Percentiles rank a stretch among this genome's conserved stretches.
phyloP scores from a whole-genome alignment of 2,888 invertebrate genomes.

The Torymus texanus region DNA sequence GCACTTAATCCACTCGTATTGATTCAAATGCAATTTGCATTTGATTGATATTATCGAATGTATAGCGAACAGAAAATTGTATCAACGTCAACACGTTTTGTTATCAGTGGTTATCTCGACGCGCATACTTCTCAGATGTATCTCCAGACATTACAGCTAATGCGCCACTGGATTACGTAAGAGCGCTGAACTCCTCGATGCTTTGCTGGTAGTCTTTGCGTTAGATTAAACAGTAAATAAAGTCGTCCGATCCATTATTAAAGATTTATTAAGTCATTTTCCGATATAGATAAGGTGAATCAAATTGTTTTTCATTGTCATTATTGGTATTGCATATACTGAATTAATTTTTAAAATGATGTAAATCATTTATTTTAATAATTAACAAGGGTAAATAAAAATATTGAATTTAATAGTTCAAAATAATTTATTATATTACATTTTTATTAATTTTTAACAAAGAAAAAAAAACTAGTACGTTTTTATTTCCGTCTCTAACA shows the following conservation, averaged over 20 bases:
- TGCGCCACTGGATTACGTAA: slow-evolving; percentile 44
- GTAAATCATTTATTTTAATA: too few species aligned
- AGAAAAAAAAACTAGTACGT: too few species aligned
- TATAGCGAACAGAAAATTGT: too few species aligned
- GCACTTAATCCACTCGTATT: neutral
- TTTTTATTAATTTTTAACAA: too few species aligned
- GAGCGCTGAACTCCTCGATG: slow-evolving; percentile 18
- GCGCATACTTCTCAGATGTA: slow-evolving; percentile 35
- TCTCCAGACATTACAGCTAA: slow-evolving; percentile 37
- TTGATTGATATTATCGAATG: slow-evolving; percentile 16
- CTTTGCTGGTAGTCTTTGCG: neutral
- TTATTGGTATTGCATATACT: too few species aligned
- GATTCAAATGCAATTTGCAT: slow-evolving; percentile 12
- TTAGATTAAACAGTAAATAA: slow-evolving; percentile 24
- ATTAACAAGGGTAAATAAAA: too few species aligned
- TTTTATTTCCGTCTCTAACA: too few species aligned
- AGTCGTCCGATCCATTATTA: neutral
- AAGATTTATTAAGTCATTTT: neutral
- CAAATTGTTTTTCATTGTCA: too few species aligned
- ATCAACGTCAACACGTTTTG: slow-evolving; percentile 9
- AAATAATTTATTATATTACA: too few species aligned
- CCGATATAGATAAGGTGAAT: too few species aligned
- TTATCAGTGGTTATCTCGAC: slow-evolving; percentile 40
- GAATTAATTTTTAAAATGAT: too few species aligned
- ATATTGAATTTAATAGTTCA: too few species aligned